phyloP scores from a whole-genome alignment of 2,888 invertebrate genomes.

The Trisateles emortualis region DNA sequence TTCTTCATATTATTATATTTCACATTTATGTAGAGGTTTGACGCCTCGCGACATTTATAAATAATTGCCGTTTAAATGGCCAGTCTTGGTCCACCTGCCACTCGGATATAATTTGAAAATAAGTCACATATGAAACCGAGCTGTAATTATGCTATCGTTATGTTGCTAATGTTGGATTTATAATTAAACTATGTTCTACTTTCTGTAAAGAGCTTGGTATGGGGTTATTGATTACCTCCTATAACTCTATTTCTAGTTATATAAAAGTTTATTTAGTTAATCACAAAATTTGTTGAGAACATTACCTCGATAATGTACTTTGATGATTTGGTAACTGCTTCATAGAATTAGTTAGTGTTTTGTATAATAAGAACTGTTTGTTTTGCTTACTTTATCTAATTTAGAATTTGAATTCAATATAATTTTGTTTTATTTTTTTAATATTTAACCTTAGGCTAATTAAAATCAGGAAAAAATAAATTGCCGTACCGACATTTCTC shows the following conservation, averaged over 20 bases:
- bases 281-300: too few species aligned
- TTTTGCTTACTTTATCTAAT: too few species aligned
- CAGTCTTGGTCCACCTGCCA: conserved; percentile 58
- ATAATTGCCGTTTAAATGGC: conserved; percentile 61
- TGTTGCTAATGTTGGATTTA: conserved; percentile 33
- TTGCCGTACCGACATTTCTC: too few species aligned
- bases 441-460: too few species aligned
- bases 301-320: too few species aligned
- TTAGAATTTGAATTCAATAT: too few species aligned
- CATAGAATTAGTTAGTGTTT: too few species aligned
- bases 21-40: conserved; percentile 48
- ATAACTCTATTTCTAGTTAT: background rate
- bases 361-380: too few species aligned
- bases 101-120: conserved; percentile 45
- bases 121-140: conserved; percentile 39
- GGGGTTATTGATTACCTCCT: conserved; percentile 3
- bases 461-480: too few species aligned
- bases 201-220: conserved; percentile 1
- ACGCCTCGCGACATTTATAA: conserved; percentile 73
- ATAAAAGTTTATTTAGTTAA: background rate
- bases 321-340: too few species aligned
- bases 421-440: too few species aligned
- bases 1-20: conserved; percentile 47
- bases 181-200: conserved; percentile 20
- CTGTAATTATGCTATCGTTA: conserved; percentile 40